Evolutionary conservation across 2,113 vertebrate species (phyloP).

Genomic region (Gallinago jamesoni): DNA sequence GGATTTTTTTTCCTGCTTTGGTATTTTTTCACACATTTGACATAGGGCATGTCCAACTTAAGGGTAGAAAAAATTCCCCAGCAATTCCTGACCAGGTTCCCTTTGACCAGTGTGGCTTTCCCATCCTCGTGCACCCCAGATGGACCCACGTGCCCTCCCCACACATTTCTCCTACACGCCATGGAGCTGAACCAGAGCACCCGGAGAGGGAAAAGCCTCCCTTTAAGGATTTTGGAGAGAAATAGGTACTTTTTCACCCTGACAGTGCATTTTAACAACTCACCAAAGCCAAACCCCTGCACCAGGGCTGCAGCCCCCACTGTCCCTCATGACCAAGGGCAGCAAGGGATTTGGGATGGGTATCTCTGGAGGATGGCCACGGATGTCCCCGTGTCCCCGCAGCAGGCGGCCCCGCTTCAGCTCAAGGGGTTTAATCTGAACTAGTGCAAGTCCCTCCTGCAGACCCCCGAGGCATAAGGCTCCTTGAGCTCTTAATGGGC

Average conservation of each 20-base stretch:
- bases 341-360: neutral
- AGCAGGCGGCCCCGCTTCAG: rapidly evolving
- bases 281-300: neutral
- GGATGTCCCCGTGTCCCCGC: rapidly evolving
- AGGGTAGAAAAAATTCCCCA: neutral
- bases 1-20: neutral
- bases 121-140: neutral
- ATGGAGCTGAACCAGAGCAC: neutral
- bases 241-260: neutral
- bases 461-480: slow-evolving; percentile 37
- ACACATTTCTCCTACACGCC: neutral
- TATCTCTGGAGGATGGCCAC: rapidly evolving
- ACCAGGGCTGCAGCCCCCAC: neutral
- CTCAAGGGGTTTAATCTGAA: slow-evolving; percentile 21
- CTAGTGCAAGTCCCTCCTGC: slow-evolving; percentile 30
- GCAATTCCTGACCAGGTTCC: neutral
- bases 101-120: neutral
- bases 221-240: neutral
- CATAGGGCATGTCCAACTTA: neutral
- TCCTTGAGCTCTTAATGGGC: slow-evolving; percentile 55
- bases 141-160: neutral
- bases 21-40: neutral
- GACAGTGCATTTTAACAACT: neutral
- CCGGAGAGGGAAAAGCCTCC: rapidly evolving
- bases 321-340: rapidly evolving